phyloP scores from a whole-genome alignment of 2,888 invertebrate species.

The Monoplex corrugatus region DNA sequence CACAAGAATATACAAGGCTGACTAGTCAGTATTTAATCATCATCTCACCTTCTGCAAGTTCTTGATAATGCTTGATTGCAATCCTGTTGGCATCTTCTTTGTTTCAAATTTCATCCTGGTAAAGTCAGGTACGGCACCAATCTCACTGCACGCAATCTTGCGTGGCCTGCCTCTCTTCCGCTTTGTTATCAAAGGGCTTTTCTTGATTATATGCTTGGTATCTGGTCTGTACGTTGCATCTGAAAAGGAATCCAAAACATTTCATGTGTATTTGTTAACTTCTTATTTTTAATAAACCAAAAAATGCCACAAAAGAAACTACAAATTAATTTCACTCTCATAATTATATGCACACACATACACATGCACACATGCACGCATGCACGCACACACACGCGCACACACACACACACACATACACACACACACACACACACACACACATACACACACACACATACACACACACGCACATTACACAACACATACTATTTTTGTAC shows the following conservation, averaged over 20 bases:
- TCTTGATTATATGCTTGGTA: background rate
- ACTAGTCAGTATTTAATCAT: too few species aligned
- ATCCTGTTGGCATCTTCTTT: background rate
- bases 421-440: too few species aligned
- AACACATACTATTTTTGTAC: too few species aligned
- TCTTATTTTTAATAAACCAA: background rate
- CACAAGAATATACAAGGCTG: too few species aligned
- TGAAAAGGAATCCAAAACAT: slow-evolving; percentile 23
- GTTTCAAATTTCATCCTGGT: background rate
- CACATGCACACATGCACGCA: too few species aligned
- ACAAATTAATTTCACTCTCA: too few species aligned
- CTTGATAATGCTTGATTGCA: background rate
- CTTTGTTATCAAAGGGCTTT: background rate
- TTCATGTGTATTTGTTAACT: background rate
- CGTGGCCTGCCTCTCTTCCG: background rate
- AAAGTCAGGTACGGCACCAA: background rate
- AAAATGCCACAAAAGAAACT: background rate
- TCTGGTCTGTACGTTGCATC: slow-evolving; percentile 37
- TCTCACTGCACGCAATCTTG: background rate
- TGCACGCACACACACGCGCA: too few species aligned
- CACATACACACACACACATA: too few species aligned
- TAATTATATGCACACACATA: too few species aligned
- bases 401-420: too few species aligned
- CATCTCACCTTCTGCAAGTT: slow-evolving; percentile 28
- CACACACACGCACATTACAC: too few species aligned